Evolutionary conservation across 2,113 vertebrate genomes (phyloP).

Genomic region (Notechis scutatus): DNA sequence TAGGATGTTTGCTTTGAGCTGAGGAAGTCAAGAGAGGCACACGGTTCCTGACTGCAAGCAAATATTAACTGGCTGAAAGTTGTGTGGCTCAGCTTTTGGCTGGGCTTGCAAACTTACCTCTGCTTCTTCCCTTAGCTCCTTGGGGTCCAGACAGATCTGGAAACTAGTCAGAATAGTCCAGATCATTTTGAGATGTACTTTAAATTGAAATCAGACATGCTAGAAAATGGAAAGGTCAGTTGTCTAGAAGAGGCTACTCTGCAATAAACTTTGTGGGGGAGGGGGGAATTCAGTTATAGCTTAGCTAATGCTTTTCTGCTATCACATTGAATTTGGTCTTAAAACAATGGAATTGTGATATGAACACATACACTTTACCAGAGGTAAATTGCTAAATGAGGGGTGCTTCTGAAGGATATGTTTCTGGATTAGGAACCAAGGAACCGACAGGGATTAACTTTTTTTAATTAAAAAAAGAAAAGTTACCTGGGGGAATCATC

Average conservation of each 20-base stretch:
- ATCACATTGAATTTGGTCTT: background rate
- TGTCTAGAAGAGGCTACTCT: background rate
- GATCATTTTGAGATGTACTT: background rate
- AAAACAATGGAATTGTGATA: background rate
- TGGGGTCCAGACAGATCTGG: background rate
- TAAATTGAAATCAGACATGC: background rate
- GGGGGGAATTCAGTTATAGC: background rate
- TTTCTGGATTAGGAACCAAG: conserved; percentile 44
- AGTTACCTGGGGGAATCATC: conserved; percentile 63
- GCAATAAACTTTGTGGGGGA: background rate
- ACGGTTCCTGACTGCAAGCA: background rate
- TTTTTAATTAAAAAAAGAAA: conserved; percentile 65
- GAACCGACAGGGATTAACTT: conserved; percentile 32
- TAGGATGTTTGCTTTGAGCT: background rate
- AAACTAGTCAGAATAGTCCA: background rate
- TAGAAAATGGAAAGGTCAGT: background rate
- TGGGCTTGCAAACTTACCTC: background rate
- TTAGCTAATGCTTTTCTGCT: background rate
- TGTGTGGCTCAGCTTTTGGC: background rate
- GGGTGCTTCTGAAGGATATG: conserved; percentile 25
- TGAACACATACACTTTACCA: conserved; percentile 30
- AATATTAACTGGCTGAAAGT: background rate
- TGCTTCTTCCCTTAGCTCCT: background rate
- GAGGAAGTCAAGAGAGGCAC: background rate
- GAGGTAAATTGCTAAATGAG: conserved; percentile 37